Base-by-base conservation (phyloP, 1,140 invertebrate species). In the Saccostrea echinata region DNA sequence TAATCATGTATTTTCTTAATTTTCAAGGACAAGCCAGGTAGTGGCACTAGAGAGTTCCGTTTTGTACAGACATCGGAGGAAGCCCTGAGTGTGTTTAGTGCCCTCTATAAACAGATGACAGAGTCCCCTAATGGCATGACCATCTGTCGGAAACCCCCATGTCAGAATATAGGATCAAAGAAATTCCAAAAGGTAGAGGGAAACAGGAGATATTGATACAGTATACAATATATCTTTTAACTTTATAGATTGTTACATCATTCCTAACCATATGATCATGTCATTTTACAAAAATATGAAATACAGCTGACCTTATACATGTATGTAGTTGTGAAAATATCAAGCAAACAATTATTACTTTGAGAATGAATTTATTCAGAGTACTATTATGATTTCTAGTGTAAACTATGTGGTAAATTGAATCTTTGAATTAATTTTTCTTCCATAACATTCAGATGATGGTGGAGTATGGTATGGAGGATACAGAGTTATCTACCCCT, bases 151-250 rank as follows among this genome's bases (percentile, higher is more conserved):
- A 86, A 89, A 52, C 68, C 84, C 35, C 52, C 86, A 3, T 85
- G 88, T 27, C 83, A 91, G 27, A 80, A 90, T 68, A 88, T 93
- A 55, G 93, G 93, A 33, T 92, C 93, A 18, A 18, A 27, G 3
- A 90, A 91, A 85, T 90, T 93, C 57, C 91, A 92, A 85, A 90
- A 92, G 91, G 93, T 93, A 86, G 82, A 61, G 24, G 30, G 8
- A 33, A 13, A 21, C 21, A 12, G 1, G 27, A 43, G 16, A 8
- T 33, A 76, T 27, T 57, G 1, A 18, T 21, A n/a, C 6, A 8
- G 43, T 43, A 43, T 43, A 6, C 43, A 43, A 43, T 43, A 43
- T n/a, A n/a, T n/a, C n/a, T n/a, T n/a, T n/a, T n/a, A n/a, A n/a
- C n/a, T n/a, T n/a, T n/a, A n/a, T n/a, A n/a, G n/a, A n/a, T n/a